Base-by-base conservation (phyloP, 2,888 invertebrate genomes). In the Ceramica pisi region DNA sequence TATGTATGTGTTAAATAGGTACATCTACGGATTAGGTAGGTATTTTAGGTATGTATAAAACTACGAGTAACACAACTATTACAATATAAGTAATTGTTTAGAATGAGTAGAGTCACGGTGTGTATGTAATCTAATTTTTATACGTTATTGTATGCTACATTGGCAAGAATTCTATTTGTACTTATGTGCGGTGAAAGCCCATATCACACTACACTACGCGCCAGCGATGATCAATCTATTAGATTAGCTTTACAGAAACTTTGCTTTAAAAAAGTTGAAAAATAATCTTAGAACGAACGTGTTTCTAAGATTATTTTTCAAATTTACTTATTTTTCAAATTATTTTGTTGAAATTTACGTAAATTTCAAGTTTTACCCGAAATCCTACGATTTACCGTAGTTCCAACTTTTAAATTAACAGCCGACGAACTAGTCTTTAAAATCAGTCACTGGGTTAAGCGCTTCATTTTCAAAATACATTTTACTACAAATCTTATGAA, bases 121-220 rank as follows among this genome's bases (percentile, higher is more conserved):
- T 46, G 57, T 56, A 60, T 71, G 60, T 72, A 66, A 76, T 71
- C 71, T 82, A 82, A 70, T 80, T 59, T 80, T 71, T 73, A 82
- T 71, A 70, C n/a, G 55, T n/a, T 62, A 61, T 62, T 69, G 60
- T 80, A 85, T 53, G 72, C 62, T 92, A 91, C 81, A 85, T 87
- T 91, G 92, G 92, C 92, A 91, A 92, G 91, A 92, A 86, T 90
- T 81, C 83, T 90, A 89, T 93, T 93, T 93, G 93, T 92, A 92
- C 92, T 92, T 80, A 78, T 86, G 89, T 90, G 88, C 88, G 76
- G 82, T 67, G 26, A 66, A 67, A 41, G 60, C 51, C 60, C 46
- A 21, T 70, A 44, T 67, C 67, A 67, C 67, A 71, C 53, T 66
- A 75, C 62, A 41, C 59, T 63, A 67, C 65, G 71, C 35, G 31